These are phyloP conservation scores for Drosophila trichaetosa DNA, from an alignment of 2,888 invertebrate species.

Conservation along the genomic window DNA sequence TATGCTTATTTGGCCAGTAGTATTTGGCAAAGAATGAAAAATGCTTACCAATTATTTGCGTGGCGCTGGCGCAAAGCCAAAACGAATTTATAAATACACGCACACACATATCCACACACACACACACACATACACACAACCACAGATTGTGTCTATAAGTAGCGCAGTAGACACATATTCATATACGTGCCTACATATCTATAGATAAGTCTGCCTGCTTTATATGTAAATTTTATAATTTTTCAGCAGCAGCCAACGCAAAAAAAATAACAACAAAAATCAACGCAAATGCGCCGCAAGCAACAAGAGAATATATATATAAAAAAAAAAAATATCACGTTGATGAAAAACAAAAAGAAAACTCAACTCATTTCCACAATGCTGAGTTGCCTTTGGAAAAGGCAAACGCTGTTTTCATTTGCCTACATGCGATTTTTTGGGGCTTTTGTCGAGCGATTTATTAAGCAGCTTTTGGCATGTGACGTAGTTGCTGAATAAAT, in stretches of 20 bases:
- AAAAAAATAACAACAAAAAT: conserved; percentile 43
- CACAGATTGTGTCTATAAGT: conserved; percentile 56
- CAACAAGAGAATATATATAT: conserved; percentile 11
- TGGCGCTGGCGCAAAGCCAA: conserved; percentile 71
- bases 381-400: conserved; percentile 47
- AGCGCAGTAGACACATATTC: conserved; percentile 60
- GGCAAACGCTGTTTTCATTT: conserved; percentile 64
- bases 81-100: conserved; percentile 69
- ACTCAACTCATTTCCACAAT: conserved; percentile 61
- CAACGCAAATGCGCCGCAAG: conserved; percentile 76
- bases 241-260: conserved; percentile 55
- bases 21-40: conserved; percentile 61
- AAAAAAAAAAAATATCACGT: conserved; percentile 31
- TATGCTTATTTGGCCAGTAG: conserved; percentile 39
- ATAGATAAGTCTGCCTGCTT: conserved; percentile 50
- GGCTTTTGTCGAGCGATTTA: conserved; percentile 56
- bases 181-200: conserved; percentile 24
- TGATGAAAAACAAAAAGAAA: conserved; percentile 49
- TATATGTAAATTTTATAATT: conserved; percentile 75
- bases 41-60: conserved; percentile 78
- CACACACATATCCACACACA: conserved; percentile 30
- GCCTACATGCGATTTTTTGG: conserved; percentile 62
- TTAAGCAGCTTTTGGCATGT: conserved; percentile 67
- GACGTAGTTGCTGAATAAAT: conserved; percentile 68
- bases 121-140: not conserved